These are phyloP conservation scores for Leptopilina clavipes DNA, from an alignment of 1,140 invertebrate genomes.

Conservation along the genomic window DNA sequence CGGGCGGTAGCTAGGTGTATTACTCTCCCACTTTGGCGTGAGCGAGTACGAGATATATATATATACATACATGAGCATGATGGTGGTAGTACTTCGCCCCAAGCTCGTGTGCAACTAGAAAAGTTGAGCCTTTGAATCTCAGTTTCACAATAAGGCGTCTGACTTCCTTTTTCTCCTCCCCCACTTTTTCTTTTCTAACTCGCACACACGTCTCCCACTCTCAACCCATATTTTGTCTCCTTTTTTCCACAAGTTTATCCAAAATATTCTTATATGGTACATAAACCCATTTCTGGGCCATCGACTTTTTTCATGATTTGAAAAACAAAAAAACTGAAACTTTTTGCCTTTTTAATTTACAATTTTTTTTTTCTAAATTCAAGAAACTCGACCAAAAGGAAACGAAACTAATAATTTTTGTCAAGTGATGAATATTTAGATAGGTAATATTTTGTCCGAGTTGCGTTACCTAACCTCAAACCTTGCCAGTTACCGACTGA, in stretches of 20 bases:
- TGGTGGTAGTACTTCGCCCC: constrained; percentile 61
- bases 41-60: constrained; percentile 49
- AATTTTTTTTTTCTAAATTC: no score
- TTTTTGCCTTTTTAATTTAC: no score
- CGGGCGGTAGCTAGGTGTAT: constrained; percentile 74
- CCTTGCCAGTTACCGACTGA: no score
- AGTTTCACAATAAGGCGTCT: constrained; percentile 75
- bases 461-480: no score
- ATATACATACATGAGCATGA: constrained; percentile 48
- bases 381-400: no score
- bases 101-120: constrained; percentile 63
- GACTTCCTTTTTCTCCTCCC: constrained; percentile 65
- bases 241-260: constrained; percentile 41
- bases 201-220: background rate
- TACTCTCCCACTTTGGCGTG: constrained; percentile 71
- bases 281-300: no score
- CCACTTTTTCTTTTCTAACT: background rate
- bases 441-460: no score
- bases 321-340: no score
- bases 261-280: no score
- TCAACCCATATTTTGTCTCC: constrained; percentile 39
- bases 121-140: constrained; percentile 75
- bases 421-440: no score
- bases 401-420: no score
- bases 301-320: no score